Evolutionary conservation across 1,140 invertebrate species (phyloP).

Genomic region (Leptinotarsa defecta): DNA sequence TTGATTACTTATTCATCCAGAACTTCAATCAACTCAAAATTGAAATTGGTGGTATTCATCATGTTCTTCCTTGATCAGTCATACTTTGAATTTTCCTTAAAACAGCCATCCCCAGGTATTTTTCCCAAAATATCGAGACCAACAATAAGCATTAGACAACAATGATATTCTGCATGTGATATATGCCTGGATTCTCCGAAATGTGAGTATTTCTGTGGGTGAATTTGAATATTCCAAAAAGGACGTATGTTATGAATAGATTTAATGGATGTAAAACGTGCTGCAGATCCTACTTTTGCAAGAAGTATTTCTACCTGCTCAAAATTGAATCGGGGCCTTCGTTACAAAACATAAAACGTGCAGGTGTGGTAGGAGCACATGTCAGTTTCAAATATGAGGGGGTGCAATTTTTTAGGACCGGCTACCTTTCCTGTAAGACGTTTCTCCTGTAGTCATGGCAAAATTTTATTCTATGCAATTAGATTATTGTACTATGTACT

Average conservation of each 20-base stretch:
- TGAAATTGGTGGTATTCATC: no score
- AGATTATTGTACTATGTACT: no score
- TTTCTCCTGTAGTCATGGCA: neutral
- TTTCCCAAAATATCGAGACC: neutral
- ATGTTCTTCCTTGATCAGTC: no score
- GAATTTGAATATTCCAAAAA: constrained; percentile 30
- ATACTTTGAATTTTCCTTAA: no score
- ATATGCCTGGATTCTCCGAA: neutral
- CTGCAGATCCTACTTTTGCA: constrained; percentile 22
- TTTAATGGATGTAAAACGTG: constrained; percentile 31
- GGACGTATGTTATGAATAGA: constrained; percentile 24
- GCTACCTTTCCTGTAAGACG: neutral
- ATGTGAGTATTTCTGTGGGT: constrained; percentile 11
- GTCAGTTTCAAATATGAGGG: constrained; percentile 22
- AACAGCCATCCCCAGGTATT: no score
- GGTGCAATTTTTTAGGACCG: constrained; percentile 3
- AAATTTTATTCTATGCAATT: no score
- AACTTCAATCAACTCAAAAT: no score
- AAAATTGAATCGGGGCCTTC: constrained; percentile 11
- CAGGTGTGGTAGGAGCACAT: constrained; percentile 27
- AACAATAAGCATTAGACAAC: neutral
- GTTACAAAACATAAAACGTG: constrained; percentile 23
- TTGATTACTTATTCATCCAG: no score
- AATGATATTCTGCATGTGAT: constrained; percentile 12
- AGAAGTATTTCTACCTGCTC: constrained; percentile 32